These are phyloP conservation scores for Bostrychus sinensis DNA, from an alignment of 2,113 vertebrate species.

Conservation along the genomic window DNA sequence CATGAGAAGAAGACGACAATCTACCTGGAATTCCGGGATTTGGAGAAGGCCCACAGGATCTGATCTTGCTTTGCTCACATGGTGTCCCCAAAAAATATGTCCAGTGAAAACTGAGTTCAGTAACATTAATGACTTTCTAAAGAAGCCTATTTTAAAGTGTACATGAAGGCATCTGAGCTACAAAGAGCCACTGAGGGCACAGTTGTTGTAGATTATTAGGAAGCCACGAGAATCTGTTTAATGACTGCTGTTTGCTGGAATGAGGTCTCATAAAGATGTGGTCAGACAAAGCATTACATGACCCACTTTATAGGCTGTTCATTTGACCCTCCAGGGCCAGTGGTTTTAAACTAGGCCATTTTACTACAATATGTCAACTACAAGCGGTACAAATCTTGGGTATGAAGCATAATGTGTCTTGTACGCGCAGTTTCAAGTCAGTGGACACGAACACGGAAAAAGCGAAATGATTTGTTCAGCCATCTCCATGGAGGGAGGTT, in stretches of 20 bases:
- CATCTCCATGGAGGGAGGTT: conserved; percentile 19
- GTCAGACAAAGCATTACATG: conserved; percentile 2
- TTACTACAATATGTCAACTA: not conserved
- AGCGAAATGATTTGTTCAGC: not conserved
- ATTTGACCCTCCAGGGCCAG: not conserved
- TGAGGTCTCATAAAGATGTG: conserved; percentile 12
- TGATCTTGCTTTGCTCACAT: too few relatives aligned
- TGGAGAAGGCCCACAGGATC: too few relatives aligned
- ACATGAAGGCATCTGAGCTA: not conserved
- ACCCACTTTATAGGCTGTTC: not conserved
- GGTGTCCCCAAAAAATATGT: too few relatives aligned
- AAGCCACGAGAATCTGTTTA: conserved; percentile 7
- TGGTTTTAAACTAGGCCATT: not conserved
- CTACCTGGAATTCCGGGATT: too few relatives aligned
- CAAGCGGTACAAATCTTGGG: not conserved
- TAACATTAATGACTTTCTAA: not conserved
- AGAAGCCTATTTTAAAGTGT: not conserved
- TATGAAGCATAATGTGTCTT: not conserved
- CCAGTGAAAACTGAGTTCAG: too few relatives aligned
- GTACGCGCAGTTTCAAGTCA: not conserved
- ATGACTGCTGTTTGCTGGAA: not conserved
- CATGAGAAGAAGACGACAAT: too few relatives aligned
- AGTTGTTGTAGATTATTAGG: conserved; percentile 1
- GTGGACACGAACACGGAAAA: conserved; percentile 20
- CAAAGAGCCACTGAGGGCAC: not conserved